A percentile compares a stretch with the other conserved stretches of the same genome.
These are phyloP conservation scores for Drosophila athabasca DNA, from an alignment of 1,140 invertebrate species.

Conservation along the genomic window DNA sequence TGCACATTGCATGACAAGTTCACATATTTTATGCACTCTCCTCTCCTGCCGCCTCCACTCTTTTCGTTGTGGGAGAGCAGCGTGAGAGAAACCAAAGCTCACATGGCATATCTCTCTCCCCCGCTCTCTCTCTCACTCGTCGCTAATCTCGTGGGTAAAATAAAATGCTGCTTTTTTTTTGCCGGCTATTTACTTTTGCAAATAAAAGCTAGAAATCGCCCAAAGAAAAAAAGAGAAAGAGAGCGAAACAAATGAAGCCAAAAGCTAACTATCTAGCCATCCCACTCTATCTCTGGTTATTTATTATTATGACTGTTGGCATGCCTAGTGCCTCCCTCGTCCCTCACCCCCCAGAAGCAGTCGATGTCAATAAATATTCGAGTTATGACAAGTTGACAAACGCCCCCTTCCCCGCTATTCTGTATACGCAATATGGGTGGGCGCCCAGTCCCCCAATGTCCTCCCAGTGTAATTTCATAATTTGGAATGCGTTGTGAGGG, in stretches of 20 bases:
- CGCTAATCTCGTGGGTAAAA: conserved; percentile 21
- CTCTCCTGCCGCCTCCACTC: too few species aligned
- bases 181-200: conserved; percentile 49
- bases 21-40: conserved; percentile 26
- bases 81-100: conserved; percentile 17
- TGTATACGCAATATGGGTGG: neutral
- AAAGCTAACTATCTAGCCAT: neutral
- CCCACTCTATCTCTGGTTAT: conserved; percentile 28
- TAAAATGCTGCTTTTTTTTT: conserved; percentile 28
- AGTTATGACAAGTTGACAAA: conserved; percentile 70
- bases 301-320: conserved; percentile 47
- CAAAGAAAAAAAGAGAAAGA: conserved; percentile 5
- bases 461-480: conserved; percentile 34
- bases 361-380: conserved; percentile 67
- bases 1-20: conserved; percentile 41
- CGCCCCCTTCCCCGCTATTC: neutral
- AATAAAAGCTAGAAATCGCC: conserved; percentile 4
- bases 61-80: too few species aligned
- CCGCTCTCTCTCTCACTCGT: too few species aligned
- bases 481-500: conserved; percentile 20
- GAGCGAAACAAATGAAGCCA: too few species aligned
- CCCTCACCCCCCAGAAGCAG: neutral
- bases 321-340: conserved; percentile 5
- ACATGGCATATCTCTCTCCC: neutral
- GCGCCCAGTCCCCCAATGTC: neutral